These are phyloP conservation scores for Linurgus olivaceus DNA, from an alignment of 2,797 vertebrate genomes.

Conservation along the genomic window DNA sequence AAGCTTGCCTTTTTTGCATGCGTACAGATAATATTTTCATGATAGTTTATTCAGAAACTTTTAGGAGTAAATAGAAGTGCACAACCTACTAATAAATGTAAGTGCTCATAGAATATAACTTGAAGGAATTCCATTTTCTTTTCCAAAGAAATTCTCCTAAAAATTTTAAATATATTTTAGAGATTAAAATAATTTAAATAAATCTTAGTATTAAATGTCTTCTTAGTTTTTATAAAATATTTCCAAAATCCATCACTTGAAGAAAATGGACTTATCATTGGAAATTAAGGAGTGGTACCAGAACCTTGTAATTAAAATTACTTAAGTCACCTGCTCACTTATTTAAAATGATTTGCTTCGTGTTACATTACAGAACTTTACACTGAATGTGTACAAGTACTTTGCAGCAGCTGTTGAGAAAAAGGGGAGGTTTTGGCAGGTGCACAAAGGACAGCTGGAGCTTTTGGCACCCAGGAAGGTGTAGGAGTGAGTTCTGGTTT, in stretches of 20 bases:
- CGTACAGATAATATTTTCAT: background rate
- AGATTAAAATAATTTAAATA: background rate
- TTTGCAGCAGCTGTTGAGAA: slow-evolving; percentile 46
- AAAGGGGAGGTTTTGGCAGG: slow-evolving; percentile 43
- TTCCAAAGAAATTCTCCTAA: background rate
- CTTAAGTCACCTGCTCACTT: background rate
- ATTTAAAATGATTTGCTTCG: background rate
- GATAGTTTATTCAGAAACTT: background rate
- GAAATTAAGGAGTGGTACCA: background rate
- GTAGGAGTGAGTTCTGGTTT: slow-evolving; percentile 61
- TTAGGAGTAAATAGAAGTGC: background rate
- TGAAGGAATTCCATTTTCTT: background rate
- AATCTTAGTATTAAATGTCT: background rate
- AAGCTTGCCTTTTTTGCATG: background rate
- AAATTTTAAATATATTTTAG: background rate
- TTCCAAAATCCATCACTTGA: background rate
- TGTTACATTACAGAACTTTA: background rate
- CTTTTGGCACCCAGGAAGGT: slow-evolving; percentile 66
- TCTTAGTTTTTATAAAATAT: background rate
- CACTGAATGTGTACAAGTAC: background rate
- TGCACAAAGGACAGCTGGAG: slow-evolving; percentile 61
- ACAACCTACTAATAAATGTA: background rate
- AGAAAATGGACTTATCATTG: background rate
- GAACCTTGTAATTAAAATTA: background rate
- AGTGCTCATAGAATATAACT: background rate